Conservation (phyloP, 1,140 invertebrate species). For the Planococcus citri region DNA sequence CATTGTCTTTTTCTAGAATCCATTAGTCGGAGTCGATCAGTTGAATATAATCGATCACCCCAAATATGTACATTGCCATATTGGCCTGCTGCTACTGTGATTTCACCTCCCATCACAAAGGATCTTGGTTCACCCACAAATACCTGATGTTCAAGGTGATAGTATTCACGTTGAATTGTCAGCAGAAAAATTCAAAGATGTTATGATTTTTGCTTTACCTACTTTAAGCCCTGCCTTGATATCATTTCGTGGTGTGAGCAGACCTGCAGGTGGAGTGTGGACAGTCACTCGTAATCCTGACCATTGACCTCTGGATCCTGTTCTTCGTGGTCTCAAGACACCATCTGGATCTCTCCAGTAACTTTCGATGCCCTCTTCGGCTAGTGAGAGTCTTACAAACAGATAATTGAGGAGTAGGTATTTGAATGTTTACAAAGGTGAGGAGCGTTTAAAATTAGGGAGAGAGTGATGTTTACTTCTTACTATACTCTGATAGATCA, state of each 20-base stretch:
- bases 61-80: constrained; percentile 25
- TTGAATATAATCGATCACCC: constrained; percentile 26
- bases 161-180: too few relatives aligned
- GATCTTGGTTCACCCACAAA: constrained; percentile 26
- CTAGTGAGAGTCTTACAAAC: background rate
- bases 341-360: constrained; percentile 24
- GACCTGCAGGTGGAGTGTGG: constrained; percentile 19
- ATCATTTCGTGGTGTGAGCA: constrained; percentile 24
- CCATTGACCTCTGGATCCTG: constrained; percentile 26
- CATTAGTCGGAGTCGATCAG: constrained; percentile 22
- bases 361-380: background rate
- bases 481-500: constrained; percentile 28
- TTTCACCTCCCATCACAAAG: constrained; percentile 25
- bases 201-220: too few relatives aligned
- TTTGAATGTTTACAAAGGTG: too few relatives aligned
- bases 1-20: constrained; percentile 24
- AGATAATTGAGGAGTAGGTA: too few relatives aligned
- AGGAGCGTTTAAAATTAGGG: too few relatives aligned
- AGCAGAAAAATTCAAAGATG: too few relatives aligned
- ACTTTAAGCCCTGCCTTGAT: constrained; percentile 25
- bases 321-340: constrained; percentile 25
- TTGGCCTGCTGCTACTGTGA: constrained; percentile 23
- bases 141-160: constrained; percentile 24
- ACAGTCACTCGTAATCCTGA: constrained; percentile 27
- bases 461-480: too few relatives aligned